Evolutionary conservation across 2,113 vertebrate genomes (phyloP).

Genomic region (Choloepus hoffmanni): DNA sequence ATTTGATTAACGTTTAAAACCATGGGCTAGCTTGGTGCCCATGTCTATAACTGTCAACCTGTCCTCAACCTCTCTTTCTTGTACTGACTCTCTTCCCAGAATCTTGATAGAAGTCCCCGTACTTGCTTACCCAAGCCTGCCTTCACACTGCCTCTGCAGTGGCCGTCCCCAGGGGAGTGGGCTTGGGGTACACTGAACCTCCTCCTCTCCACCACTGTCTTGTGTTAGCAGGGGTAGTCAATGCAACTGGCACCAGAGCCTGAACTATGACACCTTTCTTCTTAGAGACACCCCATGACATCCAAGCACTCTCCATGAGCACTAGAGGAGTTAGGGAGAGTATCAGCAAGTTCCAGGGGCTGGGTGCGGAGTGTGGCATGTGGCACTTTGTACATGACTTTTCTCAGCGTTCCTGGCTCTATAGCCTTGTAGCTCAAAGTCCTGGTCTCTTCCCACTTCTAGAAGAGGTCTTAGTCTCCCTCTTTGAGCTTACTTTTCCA

Average conservation of each 20-base stretch:
- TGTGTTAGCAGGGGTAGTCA: neutral
- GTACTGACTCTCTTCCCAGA: neutral
- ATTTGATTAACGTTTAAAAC: too few species aligned
- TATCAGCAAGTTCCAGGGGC: neutral
- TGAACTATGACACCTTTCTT: neutral
- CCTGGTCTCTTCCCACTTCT: neutral
- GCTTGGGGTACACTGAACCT: neutral
- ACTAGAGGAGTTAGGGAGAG: neutral
- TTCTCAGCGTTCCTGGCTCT: neutral
- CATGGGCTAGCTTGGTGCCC: neutral
- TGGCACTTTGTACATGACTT: accelerated
- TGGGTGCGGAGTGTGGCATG: accelerated
- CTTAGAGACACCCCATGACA: neutral
- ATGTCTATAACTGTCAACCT: neutral
- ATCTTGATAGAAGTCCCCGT: neutral
- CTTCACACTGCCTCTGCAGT: neutral
- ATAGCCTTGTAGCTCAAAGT: neutral
- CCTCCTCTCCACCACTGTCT: neutral
- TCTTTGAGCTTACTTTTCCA: neutral
- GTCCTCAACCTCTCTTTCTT: neutral
- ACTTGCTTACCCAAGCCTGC: neutral
- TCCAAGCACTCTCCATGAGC: neutral
- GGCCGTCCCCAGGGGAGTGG: neutral
- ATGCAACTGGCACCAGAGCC: neutral
- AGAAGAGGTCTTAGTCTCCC: neutral